Conservation (phyloP, 2,888 invertebrate species). For the Prenolepis imparis region DNA sequence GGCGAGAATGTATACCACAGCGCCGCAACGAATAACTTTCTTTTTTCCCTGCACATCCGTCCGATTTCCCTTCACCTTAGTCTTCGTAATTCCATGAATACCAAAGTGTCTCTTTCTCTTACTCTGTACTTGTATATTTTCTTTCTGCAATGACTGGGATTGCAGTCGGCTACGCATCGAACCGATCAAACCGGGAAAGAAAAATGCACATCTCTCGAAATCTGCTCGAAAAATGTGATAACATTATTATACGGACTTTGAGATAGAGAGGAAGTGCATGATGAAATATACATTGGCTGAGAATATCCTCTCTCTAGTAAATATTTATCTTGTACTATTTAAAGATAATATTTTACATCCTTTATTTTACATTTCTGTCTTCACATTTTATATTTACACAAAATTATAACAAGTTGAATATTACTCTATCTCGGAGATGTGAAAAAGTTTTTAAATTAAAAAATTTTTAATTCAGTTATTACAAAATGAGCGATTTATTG, state of each 20-base stretch:
- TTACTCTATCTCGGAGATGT: background rate
- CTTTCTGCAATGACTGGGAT: slow-evolving; percentile 24
- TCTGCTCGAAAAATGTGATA: background rate
- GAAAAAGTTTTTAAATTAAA: background rate
- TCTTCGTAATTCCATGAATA: slow-evolving; percentile 48
- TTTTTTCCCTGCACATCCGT: slow-evolving; percentile 15
- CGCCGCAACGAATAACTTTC: slow-evolving; percentile 46
- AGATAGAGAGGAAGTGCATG: background rate
- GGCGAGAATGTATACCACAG: slow-evolving; percentile 4
- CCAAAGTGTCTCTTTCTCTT: slow-evolving; percentile 32
- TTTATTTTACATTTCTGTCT: background rate
- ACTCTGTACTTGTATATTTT: slow-evolving; percentile 41
- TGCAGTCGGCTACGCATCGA: slow-evolving; percentile 17
- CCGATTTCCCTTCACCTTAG: slow-evolving; percentile 33
- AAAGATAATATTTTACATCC: background rate
- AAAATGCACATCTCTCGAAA: slow-evolving; percentile 6
- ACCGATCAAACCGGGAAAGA: slow-evolving; percentile 21
- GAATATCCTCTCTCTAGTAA: background rate
- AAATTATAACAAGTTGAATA: background rate
- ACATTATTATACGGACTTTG: background rate
- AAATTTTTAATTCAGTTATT: background rate
- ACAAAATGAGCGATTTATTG: slow-evolving; percentile 4
- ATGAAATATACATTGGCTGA: slow-evolving; percentile 8
- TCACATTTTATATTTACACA: background rate
- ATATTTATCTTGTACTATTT: background rate